phyloP scores from a whole-genome alignment of 2,113 vertebrate genomes.

The Micromys minutus region DNA sequence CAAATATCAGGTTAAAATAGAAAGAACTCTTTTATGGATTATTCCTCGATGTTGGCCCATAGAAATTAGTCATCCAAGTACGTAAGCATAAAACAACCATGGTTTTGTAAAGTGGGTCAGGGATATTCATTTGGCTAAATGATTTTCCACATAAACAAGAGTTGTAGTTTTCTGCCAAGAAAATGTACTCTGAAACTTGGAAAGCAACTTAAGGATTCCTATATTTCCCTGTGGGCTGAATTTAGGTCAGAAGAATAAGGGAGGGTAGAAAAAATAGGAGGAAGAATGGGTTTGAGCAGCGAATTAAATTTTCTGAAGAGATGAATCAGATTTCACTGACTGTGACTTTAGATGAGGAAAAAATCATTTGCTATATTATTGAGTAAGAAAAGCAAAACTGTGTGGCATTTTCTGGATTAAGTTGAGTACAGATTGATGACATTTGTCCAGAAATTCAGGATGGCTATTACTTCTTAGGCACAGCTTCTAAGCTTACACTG shows the following conservation, averaged over 20 bases:
- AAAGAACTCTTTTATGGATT: neutral
- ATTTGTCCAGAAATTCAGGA: neutral
- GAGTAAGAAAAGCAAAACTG: constrained; percentile 12
- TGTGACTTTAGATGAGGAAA: neutral
- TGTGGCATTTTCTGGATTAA: neutral
- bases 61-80: constrained; percentile 38
- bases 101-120: constrained; percentile 38
- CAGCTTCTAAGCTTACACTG: neutral
- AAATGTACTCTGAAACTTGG: constrained; percentile 68
- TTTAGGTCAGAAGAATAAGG: constrained; percentile 52
- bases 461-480: neutral
- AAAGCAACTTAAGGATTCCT: constrained; percentile 59
- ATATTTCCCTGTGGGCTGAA: constrained; percentile 56
- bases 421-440: neutral
- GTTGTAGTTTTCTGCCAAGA: constrained; percentile 54
- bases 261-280: neutral
- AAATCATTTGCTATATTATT: constrained; percentile 26
- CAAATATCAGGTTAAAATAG: neutral
- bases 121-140: constrained; percentile 65
- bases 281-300: neutral
- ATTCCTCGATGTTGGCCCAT: constrained; percentile 35
- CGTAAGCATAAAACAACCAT: neutral
- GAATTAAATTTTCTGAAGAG: constrained; percentile 29
- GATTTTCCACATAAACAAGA: constrained; percentile 64
- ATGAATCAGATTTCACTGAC: neutral